Conservation (phyloP, 1,140 invertebrate species). For the Tribolium castaneum region DNA sequence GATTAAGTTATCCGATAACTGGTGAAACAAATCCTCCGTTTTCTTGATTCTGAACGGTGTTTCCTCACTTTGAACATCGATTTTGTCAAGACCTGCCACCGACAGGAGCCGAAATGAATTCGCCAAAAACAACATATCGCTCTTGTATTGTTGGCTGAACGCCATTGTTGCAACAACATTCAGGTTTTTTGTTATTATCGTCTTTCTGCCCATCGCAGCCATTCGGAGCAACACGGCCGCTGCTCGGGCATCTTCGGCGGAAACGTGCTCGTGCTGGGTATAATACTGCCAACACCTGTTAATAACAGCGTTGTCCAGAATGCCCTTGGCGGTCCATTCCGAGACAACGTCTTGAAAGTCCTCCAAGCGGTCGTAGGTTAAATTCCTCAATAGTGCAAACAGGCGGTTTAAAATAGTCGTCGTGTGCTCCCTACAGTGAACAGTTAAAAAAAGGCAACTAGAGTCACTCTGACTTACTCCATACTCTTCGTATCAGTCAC, state of each 20-base stretch:
- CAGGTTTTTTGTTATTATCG: conserved; percentile 58
- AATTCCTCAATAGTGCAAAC: conserved; percentile 50
- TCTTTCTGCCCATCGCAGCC: conserved; percentile 51
- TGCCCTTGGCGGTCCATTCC: conserved; percentile 57
- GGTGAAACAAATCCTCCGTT: conserved; percentile 52
- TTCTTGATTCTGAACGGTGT: conserved; percentile 54
- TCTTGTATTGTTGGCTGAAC: conserved; percentile 48
- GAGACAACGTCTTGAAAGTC: conserved; percentile 56
- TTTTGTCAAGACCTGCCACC: conserved; percentile 51
- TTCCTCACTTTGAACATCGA: conserved; percentile 51
- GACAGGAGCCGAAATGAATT: conserved; percentile 53
- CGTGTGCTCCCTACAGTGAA: conserved; percentile 59
- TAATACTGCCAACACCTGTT: conserved; percentile 59
- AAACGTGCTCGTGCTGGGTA: conserved; percentile 29
- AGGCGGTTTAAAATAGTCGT: conserved; percentile 54
- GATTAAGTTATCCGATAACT: conserved; percentile 50
- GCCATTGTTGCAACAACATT: conserved; percentile 54
- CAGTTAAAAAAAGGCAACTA: conserved; percentile 12
- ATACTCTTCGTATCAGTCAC: conserved; percentile 54
- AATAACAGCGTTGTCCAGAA: conserved; percentile 59
- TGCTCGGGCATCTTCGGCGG: conserved; percentile 49
- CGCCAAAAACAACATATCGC: conserved; percentile 53
- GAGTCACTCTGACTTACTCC: conserved; percentile 46
- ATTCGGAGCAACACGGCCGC: conserved; percentile 55
- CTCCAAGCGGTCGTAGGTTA: conserved; percentile 49